Conservation (phyloP, 2,888 invertebrate genomes). For the Meteorus colon region DNA sequence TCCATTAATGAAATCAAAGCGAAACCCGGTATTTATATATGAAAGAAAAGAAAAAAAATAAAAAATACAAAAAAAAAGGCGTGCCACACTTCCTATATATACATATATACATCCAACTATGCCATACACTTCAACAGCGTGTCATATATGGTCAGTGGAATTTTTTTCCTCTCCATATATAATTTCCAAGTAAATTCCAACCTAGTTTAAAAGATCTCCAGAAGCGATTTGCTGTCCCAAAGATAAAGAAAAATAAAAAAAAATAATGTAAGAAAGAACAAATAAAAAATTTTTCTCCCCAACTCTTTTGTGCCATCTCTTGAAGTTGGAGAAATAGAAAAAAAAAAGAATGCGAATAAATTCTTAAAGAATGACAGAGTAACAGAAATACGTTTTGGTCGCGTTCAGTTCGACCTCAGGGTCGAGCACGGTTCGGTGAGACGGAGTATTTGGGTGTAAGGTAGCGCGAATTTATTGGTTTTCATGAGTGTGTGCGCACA, state of each 20-base stretch:
- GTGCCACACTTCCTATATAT: slow-evolving; percentile 8
- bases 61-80: neutral
- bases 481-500: slow-evolving; percentile 30
- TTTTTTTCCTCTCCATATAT: slow-evolving; percentile 13
- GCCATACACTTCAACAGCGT: slow-evolving; percentile 1
- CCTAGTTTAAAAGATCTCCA: slow-evolving; percentile 4
- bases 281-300: neutral
- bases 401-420: slow-evolving; percentile 33
- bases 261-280: neutral
- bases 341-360: neutral
- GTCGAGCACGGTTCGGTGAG: slow-evolving; percentile 39
- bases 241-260: neutral
- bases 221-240: neutral
- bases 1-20: slow-evolving; percentile 69
- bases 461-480: slow-evolving; percentile 57
- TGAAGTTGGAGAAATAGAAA: slow-evolving; percentile 1
- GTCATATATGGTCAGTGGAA: slow-evolving; percentile 13
- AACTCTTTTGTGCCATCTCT: neutral
- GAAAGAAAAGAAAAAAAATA: neutral
- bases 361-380: slow-evolving; percentile 15
- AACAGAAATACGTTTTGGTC: slow-evolving; percentile 21
- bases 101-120: neutral
- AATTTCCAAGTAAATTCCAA: slow-evolving; percentile 17
- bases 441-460: slow-evolving; percentile 52
- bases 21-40: slow-evolving; percentile 46